These are phyloP conservation scores for Pachyuromys duprasi DNA, from an alignment of 2,797 vertebrate species.

Conservation along the genomic window DNA sequence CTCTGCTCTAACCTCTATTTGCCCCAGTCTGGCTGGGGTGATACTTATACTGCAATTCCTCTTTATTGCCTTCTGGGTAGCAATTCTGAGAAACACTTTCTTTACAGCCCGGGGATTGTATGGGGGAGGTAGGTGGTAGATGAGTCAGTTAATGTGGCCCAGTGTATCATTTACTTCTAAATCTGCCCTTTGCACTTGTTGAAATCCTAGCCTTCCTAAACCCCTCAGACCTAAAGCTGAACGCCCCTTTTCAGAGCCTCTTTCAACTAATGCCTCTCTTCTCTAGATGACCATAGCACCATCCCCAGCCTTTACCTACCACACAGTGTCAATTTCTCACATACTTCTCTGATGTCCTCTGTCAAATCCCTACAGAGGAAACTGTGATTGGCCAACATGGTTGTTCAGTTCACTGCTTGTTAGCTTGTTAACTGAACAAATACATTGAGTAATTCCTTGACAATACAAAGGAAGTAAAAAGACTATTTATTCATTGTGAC, in stretches of 20 bases:
- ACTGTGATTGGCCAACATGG: background rate
- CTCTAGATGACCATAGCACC: background rate
- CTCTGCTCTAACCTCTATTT: background rate
- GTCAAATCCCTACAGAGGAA: background rate
- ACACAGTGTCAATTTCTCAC: background rate
- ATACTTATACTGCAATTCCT: conserved; percentile 46
- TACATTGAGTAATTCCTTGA: background rate
- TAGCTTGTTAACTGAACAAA: background rate
- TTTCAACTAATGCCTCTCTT: background rate
- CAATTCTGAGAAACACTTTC: background rate
- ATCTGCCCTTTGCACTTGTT: accelerated
- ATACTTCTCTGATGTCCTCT: background rate
- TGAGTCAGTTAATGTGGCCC: background rate
- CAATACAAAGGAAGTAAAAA: background rate
- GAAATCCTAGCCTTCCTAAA: background rate
- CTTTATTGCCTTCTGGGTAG: conserved; percentile 58
- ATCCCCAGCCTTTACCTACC: background rate
- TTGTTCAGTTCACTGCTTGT: background rate
- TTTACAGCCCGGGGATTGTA: background rate
- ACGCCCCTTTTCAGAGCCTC: background rate
- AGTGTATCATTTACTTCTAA: background rate
- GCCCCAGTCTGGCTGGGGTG: background rate
- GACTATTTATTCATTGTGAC: background rate
- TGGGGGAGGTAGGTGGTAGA: background rate
- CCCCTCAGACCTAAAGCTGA: background rate